Conservation (phyloP, 2,797 vertebrate genomes). For the Sebastes ruberrimus region DNA sequence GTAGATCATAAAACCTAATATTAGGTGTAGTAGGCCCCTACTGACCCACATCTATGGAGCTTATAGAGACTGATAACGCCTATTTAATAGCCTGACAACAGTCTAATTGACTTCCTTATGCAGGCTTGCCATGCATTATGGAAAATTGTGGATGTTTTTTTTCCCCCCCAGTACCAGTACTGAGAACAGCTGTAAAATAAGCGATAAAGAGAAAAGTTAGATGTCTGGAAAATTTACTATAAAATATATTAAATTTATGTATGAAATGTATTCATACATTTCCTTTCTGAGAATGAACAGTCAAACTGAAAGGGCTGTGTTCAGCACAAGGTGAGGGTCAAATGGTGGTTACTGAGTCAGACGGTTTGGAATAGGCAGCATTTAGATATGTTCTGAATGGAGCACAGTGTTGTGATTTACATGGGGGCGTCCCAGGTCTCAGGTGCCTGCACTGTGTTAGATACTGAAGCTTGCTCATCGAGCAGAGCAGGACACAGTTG, state of each 20-base stretch:
- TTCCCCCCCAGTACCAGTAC: accelerated
- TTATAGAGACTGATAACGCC: too few relatives aligned
- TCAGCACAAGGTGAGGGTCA: not conserved
- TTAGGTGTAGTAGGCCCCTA: too few relatives aligned
- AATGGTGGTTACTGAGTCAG: not conserved
- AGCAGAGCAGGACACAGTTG: not conserved
- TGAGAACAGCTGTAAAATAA: not conserved
- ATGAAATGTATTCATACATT: not conserved
- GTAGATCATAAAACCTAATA: too few relatives aligned
- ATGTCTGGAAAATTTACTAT: too few relatives aligned
- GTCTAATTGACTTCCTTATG: not conserved
- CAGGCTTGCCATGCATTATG: not conserved
- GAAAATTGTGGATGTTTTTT: not conserved
- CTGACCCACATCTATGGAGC: too few relatives aligned
- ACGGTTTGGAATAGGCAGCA: not conserved
- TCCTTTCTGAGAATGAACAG: not conserved
- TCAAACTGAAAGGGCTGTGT: not conserved
- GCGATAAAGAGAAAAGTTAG: not conserved
- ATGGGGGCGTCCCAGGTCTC: not conserved
- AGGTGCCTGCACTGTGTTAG: not conserved
- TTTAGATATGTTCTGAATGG: not conserved
- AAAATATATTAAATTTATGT: too few relatives aligned
- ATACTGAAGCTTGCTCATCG: not conserved
- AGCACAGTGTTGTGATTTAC: not conserved
- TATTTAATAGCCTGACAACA: too few relatives aligned